Base-by-base conservation (phyloP, 2,888 invertebrate species). In the Acrocyrtus sp. region DNA sequence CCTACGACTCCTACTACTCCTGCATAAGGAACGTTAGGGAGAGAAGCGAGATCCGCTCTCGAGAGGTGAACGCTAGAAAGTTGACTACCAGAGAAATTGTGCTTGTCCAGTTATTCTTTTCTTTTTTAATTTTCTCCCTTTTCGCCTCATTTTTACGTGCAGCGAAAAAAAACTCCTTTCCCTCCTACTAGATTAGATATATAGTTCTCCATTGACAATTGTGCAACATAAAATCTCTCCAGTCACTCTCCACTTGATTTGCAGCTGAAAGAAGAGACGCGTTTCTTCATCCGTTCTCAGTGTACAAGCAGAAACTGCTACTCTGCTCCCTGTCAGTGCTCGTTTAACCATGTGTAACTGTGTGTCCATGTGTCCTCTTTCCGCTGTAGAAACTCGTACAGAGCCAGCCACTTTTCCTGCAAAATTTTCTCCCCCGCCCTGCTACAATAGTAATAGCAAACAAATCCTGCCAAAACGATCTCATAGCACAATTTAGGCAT, bases 21-120 rank as follows among this genome's bases (percentile, higher is more conserved):
- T 26, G 41, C 29, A 39, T 34, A 39, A 48, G 51, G 39, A 48
- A 17, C 56, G 48, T 6, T 26, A 69, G 53, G 45, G 39, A 27
- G 19, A 57, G 54, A 58, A 67, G 56, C 62, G 58, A 60, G 48
- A 51, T 48, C 50, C 45, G 50, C 67, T 72, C 63, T 63, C 54
- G 53, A 67, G 56, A 70, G 68, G 60, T 63, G 58, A 54, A 41
- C 47, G 65, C 50, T 50, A 56, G 66, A 60, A n/a, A 62, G 56
- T 65, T 24, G 34, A 56, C 48, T 53, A 24, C 41, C 45, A 65
- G 60, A 47, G 63, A n/a, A 54, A 50, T 68, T 53, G 60, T 56
- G 54, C 43, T 27, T 53, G 51, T 48, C 47, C 53, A 34, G 34
- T 57, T 45, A 50, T 54, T 34, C 34, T 15, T 54, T 48, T 66